Base-by-base conservation (phyloP, 1,140 invertebrate species). In the Hormaphis cornu region DNA sequence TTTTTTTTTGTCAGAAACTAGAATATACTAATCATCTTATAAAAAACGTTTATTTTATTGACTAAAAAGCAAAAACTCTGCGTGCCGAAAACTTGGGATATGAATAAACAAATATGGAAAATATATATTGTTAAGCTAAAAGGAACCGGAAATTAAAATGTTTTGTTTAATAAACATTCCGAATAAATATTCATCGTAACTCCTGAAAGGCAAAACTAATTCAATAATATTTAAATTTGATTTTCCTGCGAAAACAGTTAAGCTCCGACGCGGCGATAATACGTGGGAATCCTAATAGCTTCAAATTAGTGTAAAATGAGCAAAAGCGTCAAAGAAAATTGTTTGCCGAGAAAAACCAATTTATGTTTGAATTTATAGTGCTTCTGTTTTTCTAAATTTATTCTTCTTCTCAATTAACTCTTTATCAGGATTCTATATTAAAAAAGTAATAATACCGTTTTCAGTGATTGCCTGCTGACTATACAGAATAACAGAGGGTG, bases 71-170 rank as follows among this genome's bases (percentile, higher is more conserved):
- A n/a, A n/a, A n/a, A n/a, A n/a, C n/a, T n/a, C n/a, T n/a, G n/a
- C n/a, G n/a, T n/a, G n/a, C n/a, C n/a, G n/a, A n/a, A n/a, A n/a
- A n/a, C n/a, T n/a, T n/a, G n/a, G n/a, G n/a, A n/a, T n/a, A n/a
- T n/a, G n/a, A n/a, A n/a, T n/a, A n/a, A n/a, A n/a, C n/a, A n/a
- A n/a, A n/a, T n/a, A n/a, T n/a, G n/a, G n/a, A n/a, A n/a, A n/a
- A n/a, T n/a, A n/a, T n/a, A n/a, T n/a, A n/a, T 66, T 48, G 48
- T 48, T 9, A 26, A 8, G 18, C 44, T 0, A 10, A 50, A 44
- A 66, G 24, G 48, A 66, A 66, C 61, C 61, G 61, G 61, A 66
- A 66, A 66, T 66, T 66, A 66, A 66, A 50, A 42, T 66, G 44
- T 50, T 66, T 44, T 44, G 61, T 66, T 66, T 50, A 66, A 50